phyloP scores from a whole-genome alignment of 2,888 invertebrate species.

The Toxonevra muliebris region DNA sequence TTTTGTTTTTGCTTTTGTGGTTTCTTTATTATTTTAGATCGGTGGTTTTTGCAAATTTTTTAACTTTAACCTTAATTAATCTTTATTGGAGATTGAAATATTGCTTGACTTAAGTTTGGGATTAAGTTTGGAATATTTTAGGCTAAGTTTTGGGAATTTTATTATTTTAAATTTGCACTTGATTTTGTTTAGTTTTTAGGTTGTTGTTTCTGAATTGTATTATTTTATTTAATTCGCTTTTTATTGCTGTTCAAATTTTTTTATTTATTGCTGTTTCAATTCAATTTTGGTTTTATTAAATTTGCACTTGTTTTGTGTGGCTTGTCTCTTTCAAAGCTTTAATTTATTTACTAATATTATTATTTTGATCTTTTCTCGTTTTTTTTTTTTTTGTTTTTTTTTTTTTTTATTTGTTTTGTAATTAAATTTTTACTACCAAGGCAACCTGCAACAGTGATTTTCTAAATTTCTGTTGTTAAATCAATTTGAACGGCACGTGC shows the following conservation, averaged over 20 bases:
- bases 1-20: background rate
- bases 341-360: constrained; percentile 13
- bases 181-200: background rate
- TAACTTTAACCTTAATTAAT: background rate
- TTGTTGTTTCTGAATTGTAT: background rate
- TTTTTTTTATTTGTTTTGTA: constrained; percentile 8
- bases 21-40: background rate
- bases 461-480: constrained; percentile 24
- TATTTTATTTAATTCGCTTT: background rate
- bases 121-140: background rate
- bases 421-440: constrained; percentile 17
- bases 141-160: background rate
- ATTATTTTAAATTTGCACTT: background rate
- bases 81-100: background rate
- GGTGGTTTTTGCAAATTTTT: background rate
- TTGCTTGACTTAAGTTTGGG: background rate
- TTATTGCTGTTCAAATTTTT: background rate
- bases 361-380: constrained; percentile 17
- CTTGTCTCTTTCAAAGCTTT: background rate
- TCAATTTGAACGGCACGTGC: constrained; percentile 24
- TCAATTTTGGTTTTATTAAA: background rate
- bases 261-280: background rate
- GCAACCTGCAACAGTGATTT: constrained; percentile 24
- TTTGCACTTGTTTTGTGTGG: constrained; percentile 7
- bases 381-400: constrained; percentile 7